These are phyloP conservation scores for Junonia oenone DNA, from an alignment of 2,888 invertebrate genomes.

Conservation along the genomic window DNA sequence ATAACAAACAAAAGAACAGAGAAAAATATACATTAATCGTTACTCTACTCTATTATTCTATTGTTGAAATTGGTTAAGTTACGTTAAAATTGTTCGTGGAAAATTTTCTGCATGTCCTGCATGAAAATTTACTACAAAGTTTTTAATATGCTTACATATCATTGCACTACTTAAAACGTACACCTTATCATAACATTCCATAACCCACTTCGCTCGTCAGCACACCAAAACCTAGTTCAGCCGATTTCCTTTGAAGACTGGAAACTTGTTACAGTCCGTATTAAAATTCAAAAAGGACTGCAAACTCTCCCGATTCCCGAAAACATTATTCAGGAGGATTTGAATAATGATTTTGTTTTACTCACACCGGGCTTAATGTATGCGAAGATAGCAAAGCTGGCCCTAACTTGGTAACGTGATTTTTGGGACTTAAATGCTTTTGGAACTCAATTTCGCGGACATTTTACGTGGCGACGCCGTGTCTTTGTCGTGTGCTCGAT, in stretches of 20 bases:
- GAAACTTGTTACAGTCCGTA: slow-evolving; percentile 77
- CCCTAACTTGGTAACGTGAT: slow-evolving; percentile 66
- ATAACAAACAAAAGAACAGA: too few species aligned
- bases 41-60: too few species aligned
- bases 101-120: too few species aligned
- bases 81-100: too few species aligned
- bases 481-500: slow-evolving; percentile 17
- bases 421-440: slow-evolving; percentile 76
- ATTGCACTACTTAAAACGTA: neutral
- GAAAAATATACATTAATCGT: too few species aligned
- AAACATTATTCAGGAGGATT: slow-evolving; percentile 77
- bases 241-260: slow-evolving; percentile 74
- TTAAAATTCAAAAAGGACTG: slow-evolving; percentile 79
- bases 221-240: slow-evolving; percentile 38
- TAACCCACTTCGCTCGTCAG: slow-evolving; percentile 36
- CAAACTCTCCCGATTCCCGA: slow-evolving; percentile 71
- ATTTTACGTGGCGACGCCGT: slow-evolving; percentile 31
- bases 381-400: slow-evolving; percentile 59
- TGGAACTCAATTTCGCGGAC: slow-evolving; percentile 64
- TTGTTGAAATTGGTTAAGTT: too few species aligned
- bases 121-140: too few species aligned
- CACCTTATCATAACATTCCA: too few species aligned
- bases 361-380: slow-evolving; percentile 63
- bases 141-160: neutral
- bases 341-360: slow-evolving; percentile 78